Evolutionary conservation across 1,140 invertebrate genomes (phyloP).

Genomic region (Drosophila nebulosa): DNA sequence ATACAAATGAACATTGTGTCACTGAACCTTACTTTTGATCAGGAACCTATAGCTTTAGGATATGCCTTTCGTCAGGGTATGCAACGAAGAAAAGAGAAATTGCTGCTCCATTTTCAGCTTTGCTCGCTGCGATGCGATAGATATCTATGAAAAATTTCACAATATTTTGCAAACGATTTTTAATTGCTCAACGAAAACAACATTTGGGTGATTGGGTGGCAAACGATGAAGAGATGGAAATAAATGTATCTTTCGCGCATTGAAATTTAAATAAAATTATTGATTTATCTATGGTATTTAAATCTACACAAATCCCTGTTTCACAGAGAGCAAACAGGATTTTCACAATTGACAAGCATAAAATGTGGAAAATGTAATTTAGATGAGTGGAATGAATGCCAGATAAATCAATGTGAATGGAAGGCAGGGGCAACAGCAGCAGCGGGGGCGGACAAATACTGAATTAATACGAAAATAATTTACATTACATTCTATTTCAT

Average conservation of each 20-base stretch:
- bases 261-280: slow-evolving; percentile 14
- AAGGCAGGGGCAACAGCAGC: not conserved
- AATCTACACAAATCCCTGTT: slow-evolving; percentile 3
- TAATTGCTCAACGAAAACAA: slow-evolving; percentile 11
- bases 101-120: not conserved
- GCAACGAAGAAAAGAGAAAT: not conserved
- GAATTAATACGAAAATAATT: not conserved
- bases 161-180: slow-evolving; percentile 13
- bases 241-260: not conserved
- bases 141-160: slow-evolving; percentile 5
- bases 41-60: too few relatives aligned
- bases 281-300: slow-evolving; percentile 18
- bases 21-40: too few relatives aligned
- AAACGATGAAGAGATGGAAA: not conserved
- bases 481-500: not conserved
- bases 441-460: not conserved
- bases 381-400: not conserved
- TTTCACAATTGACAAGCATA: slow-evolving; percentile 2
- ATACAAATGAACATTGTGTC: too few relatives aligned
- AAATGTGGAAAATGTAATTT: slow-evolving; percentile 13
- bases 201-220: not conserved
- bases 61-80: not conserved
- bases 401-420: not conserved
- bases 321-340: slow-evolving; percentile 6
- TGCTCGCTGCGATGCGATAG: not conserved